A percentile compares a stretch with the other conserved stretches of the same genome.
phyloP scores from a whole-genome alignment of 2,797 vertebrate species.

The Mus caroli region DNA sequence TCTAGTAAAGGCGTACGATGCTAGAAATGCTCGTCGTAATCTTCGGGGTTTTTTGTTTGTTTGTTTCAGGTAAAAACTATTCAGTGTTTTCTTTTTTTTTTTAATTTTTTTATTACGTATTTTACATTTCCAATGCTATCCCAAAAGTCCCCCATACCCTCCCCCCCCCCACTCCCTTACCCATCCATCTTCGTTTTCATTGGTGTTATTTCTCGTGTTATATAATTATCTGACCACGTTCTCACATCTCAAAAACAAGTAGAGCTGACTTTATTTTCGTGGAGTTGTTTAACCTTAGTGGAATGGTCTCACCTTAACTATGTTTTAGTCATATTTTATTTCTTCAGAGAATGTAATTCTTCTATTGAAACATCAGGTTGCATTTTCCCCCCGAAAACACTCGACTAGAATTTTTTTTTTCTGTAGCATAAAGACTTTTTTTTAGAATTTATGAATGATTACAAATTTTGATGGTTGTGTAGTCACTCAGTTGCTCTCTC shows the following conservation, averaged over 20 bases:
- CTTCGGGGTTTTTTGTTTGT: too few species aligned
- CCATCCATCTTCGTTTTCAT: background rate
- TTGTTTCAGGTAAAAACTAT: too few species aligned
- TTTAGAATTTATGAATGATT: too few species aligned
- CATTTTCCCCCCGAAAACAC: background rate
- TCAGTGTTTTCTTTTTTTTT: too few species aligned
- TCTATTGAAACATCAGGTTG: background rate
- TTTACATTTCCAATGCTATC: too few species aligned
- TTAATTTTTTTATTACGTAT: too few species aligned
- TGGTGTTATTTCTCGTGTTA: background rate
- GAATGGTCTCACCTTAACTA: background rate
- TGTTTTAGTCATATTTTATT: slow-evolving; percentile 12
- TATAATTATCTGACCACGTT: background rate
- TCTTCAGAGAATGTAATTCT: slow-evolving; percentile 20
- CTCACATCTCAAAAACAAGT: background rate
- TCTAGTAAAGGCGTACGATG: background rate
- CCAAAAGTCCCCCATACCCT: too few species aligned
- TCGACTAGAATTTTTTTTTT: background rate
- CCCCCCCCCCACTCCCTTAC: too few species aligned
- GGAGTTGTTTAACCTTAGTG: background rate
- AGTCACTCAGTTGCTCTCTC: too few species aligned
- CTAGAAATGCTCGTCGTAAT: background rate
- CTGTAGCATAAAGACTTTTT: too few species aligned
- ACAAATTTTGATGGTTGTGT: too few species aligned
- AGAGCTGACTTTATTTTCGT: background rate